Evolutionary conservation across 2,113 vertebrate genomes (phyloP).

Genomic region (Donacobius atricapilla): DNA sequence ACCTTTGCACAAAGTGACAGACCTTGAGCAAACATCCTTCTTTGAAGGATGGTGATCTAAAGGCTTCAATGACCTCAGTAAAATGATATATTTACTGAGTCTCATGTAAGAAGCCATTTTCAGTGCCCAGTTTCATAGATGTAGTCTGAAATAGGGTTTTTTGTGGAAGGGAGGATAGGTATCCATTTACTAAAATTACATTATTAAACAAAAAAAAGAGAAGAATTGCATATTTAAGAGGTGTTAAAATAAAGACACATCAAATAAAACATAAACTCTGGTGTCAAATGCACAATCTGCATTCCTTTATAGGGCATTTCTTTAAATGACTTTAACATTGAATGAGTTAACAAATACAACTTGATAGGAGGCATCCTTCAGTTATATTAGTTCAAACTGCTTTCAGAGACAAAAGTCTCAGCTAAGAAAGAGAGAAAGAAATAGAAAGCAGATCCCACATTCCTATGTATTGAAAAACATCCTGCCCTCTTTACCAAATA

Average conservation of each 20-base stretch:
- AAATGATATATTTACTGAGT: neutral
- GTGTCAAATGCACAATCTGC: neutral
- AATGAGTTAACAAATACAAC: neutral
- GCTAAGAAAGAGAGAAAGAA: neutral
- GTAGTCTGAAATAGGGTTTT: neutral
- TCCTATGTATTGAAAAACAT: neutral
- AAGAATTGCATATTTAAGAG: neutral
- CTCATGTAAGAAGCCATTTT: neutral
- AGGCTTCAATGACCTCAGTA: neutral
- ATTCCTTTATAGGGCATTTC: neutral
- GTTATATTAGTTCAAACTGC: neutral
- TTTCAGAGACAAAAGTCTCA: neutral
- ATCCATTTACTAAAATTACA: neutral
- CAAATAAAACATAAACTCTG: neutral
- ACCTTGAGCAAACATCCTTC: neutral
- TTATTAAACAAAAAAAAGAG: neutral
- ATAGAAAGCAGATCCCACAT: neutral
- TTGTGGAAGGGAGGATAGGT: neutral
- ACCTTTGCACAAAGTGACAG: neutral
- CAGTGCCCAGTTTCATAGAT: neutral
- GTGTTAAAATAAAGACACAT: neutral
- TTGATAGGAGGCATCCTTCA: neutral
- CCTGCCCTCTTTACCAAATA: constrained; percentile 11
- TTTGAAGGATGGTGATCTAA: neutral
- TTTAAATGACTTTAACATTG: neutral